A percentile compares a stretch with the other conserved stretches of the same genome.
Conservation (phyloP, 2,888 invertebrate species). For the Cabera pusaria region DNA sequence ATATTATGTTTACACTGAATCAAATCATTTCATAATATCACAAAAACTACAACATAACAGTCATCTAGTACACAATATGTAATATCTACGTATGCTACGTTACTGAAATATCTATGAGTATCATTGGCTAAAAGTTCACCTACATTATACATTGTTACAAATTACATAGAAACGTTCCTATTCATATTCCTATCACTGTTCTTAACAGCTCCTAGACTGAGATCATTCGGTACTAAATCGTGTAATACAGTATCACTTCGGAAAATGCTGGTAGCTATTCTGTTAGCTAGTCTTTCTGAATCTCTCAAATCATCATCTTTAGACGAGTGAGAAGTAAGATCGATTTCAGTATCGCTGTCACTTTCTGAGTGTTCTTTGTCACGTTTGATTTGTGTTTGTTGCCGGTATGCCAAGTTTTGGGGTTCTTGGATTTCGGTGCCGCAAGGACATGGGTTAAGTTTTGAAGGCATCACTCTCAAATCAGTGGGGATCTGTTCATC, state of each 20-base stretch:
- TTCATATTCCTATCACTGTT: conserved; percentile 52
- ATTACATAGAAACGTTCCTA: conserved; percentile 58
- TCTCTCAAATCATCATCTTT: conserved; percentile 76
- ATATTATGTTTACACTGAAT: conserved; percentile 10
- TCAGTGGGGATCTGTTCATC: conserved; percentile 71
- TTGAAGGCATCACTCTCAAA: conserved; percentile 61
- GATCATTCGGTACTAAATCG: conserved; percentile 76
- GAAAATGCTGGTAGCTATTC: conserved; percentile 74
- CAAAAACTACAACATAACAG: conserved; percentile 8
- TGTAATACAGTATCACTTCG: conserved; percentile 71
- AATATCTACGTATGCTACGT: conserved; percentile 31
- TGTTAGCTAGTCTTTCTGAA: conserved; percentile 66
- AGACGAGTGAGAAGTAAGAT: conserved; percentile 75
- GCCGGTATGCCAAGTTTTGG: conserved; percentile 67
- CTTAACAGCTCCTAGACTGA: conserved; percentile 66
- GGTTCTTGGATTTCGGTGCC: conserved; percentile 55
- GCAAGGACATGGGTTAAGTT: conserved; percentile 59
- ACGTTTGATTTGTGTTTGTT: conserved; percentile 38
- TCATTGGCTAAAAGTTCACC: conserved; percentile 29
- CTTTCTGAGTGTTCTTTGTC: conserved; percentile 64
- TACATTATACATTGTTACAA: conserved; percentile 11
- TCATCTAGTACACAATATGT: conserved; percentile 14
- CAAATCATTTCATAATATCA: conserved; percentile 8
- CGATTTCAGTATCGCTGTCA: conserved; percentile 77
- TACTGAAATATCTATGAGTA: conserved; percentile 28